Percentiles rank a stretch among this genome's conserved stretches.
These are phyloP conservation scores for Tetragonula clypearis DNA, from an alignment of 1,140 invertebrate species.

Conservation along the genomic window DNA sequence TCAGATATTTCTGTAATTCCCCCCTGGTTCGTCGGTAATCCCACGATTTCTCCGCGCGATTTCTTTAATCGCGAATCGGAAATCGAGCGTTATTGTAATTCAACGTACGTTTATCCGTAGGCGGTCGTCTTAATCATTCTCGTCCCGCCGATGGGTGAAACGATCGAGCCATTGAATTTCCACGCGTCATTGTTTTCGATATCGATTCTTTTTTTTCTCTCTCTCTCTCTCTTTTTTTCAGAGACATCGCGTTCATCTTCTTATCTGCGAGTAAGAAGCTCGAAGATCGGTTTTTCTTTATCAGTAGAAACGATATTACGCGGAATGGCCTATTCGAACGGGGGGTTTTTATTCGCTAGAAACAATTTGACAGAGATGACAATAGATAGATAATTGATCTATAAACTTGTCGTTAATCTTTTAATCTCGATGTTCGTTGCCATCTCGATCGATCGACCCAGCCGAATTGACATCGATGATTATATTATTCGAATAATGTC, in stretches of 20 bases:
- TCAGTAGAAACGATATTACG: not conserved
- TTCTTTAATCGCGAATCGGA: constrained; percentile 25
- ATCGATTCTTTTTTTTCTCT: not conserved
- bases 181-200: not conserved
- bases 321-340: no score
- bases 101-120: constrained; percentile 34
- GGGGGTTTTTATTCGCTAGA: not conserved
- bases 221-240: not conserved
- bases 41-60: constrained; percentile 46
- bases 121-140: constrained; percentile 5
- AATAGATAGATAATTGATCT: not conserved
- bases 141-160: not conserved
- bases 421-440: not conserved
- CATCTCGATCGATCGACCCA: not conserved
- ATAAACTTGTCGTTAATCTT: not conserved
- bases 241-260: not conserved
- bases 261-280: not conserved
- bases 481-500: not conserved
- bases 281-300: not conserved
- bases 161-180: not conserved
- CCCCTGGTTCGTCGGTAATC: constrained; percentile 8
- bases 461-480: not conserved
- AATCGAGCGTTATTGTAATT: constrained; percentile 16
- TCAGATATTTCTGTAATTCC: constrained; percentile 23
- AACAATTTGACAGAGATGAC: not conserved